Evolutionary conservation across 2,797 vertebrate genomes (phyloP).

Genomic region (Sebastes melanostomus): DNA sequence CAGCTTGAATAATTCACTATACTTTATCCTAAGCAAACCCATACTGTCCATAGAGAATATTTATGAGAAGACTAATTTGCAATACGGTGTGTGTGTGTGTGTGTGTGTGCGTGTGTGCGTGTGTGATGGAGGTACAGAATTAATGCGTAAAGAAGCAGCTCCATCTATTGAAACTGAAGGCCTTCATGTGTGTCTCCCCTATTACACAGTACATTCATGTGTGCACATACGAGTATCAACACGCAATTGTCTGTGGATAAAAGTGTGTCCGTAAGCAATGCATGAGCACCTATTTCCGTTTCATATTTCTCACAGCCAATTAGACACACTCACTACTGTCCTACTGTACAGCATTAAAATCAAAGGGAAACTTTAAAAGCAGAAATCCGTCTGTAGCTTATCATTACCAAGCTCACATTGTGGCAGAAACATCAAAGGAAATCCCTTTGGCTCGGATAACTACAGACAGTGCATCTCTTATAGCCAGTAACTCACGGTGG

Average conservation of each 20-base stretch:
- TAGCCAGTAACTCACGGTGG: constrained; percentile 22
- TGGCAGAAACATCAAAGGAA: constrained; percentile 54
- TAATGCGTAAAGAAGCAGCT: background rate
- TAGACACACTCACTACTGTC: constrained; percentile 21
- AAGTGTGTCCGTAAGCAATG: background rate
- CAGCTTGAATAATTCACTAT: constrained; percentile 35
- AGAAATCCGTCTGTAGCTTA: constrained; percentile 35
- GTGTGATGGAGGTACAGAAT: background rate
- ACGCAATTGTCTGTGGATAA: background rate
- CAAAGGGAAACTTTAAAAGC: constrained; percentile 54
- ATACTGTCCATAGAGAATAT: constrained; percentile 24
- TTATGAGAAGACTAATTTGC: constrained; percentile 31
- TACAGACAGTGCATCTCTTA: constrained; percentile 32
- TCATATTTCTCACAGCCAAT: constrained; percentile 1
- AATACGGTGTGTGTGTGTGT: background rate
- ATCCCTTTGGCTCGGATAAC: constrained; percentile 37
- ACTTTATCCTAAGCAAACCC: constrained; percentile 10
- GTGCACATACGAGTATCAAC: background rate
- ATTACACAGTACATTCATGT: background rate
- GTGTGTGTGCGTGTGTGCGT: too few relatives aligned
- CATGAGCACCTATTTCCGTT: background rate
- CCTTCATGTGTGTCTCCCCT: background rate
- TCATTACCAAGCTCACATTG: constrained; percentile 44
- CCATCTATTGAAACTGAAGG: background rate
- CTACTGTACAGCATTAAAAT: constrained; percentile 43